These are phyloP conservation scores for Caenorhabditis inopinata DNA, from an alignment of 1,140 invertebrate species.

Conservation along the genomic window DNA sequence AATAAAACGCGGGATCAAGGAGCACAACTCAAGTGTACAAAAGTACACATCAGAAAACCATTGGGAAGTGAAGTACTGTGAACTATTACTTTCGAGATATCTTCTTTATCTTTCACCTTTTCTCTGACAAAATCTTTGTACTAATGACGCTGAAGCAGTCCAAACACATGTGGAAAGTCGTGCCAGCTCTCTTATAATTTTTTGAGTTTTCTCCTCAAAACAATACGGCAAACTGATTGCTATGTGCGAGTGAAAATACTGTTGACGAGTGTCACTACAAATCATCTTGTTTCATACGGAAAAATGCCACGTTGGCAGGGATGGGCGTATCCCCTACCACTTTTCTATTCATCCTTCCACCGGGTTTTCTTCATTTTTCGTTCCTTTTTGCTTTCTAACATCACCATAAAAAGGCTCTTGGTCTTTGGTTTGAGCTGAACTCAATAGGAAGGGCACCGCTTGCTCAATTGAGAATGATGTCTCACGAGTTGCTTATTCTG, in stretches of 20 bases:
- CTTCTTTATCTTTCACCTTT: background rate
- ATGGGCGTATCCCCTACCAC: background rate
- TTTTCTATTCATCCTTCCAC: conserved; percentile 15
- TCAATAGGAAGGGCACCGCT: background rate
- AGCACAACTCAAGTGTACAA: background rate
- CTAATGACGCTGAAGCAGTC: background rate
- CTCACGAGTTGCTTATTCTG: background rate
- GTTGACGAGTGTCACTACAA: no score
- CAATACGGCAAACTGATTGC: no score
- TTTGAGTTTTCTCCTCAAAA: no score
- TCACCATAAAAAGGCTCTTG: background rate
- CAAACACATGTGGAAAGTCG: background rate
- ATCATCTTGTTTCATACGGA: background rate
- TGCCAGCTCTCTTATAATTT: no score
- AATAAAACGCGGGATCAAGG: background rate
- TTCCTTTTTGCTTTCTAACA: background rate
- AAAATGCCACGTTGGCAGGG: background rate
- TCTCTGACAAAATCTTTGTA: background rate
- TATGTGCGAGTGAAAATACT: no score
- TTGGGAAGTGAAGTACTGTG: conserved; percentile 7
- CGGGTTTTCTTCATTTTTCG: background rate
- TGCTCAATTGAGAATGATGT: background rate
- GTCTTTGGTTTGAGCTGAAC: background rate
- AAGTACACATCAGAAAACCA: background rate
- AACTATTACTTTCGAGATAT: background rate